Conservation (phyloP, 1,140 invertebrate genomes). For the Calephelis nemesis region DNA sequence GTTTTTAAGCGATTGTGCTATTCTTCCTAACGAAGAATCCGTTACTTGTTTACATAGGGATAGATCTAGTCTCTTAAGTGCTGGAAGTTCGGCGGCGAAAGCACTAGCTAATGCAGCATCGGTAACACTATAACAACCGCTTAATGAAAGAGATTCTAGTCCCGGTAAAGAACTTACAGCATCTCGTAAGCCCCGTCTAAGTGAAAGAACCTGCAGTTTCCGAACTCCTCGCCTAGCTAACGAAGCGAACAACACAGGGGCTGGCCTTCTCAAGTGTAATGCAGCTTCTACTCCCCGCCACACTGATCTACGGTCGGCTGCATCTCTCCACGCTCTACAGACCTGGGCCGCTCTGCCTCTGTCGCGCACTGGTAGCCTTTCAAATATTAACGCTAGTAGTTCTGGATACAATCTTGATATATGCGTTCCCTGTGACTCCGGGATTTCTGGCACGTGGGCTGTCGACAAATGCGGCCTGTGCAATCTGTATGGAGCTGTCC, state of each 20-base stretch:
- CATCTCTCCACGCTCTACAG: slow-evolving; percentile 93
- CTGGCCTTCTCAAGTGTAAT: slow-evolving; percentile 90
- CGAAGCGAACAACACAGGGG: slow-evolving; percentile 90
- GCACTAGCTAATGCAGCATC: slow-evolving; percentile 90
- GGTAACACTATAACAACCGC: slow-evolving; percentile 95
- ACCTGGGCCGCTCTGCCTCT: slow-evolving; percentile 94
- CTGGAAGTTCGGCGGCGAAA: slow-evolving; percentile 85
- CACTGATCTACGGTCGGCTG: slow-evolving; percentile 93
- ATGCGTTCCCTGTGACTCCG: slow-evolving; percentile 83
- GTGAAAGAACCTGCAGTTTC: slow-evolving; percentile 92
- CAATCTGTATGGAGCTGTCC: slow-evolving; percentile 78
- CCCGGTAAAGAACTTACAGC: slow-evolving; percentile 92
- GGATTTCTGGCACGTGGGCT: slow-evolving; percentile 64
- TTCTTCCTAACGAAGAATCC: slow-evolving; percentile 89
- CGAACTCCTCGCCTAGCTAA: slow-evolving; percentile 92
- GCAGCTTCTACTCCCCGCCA: slow-evolving; percentile 96
- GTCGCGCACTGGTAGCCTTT: slow-evolving; percentile 92
- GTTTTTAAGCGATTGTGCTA: slow-evolving; percentile 92
- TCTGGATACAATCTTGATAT: slow-evolving; percentile 95
- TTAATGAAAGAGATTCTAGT: slow-evolving; percentile 92
- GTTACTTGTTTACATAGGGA: slow-evolving; percentile 97
- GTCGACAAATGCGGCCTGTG: slow-evolving; percentile 79
- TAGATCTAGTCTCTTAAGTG: slow-evolving; percentile 90
- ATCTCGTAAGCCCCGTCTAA: slow-evolving; percentile 90
- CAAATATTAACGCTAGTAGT: slow-evolving; percentile 94